Conservation (phyloP, 2,888 invertebrate species). For the Diploptera punctata region DNA sequence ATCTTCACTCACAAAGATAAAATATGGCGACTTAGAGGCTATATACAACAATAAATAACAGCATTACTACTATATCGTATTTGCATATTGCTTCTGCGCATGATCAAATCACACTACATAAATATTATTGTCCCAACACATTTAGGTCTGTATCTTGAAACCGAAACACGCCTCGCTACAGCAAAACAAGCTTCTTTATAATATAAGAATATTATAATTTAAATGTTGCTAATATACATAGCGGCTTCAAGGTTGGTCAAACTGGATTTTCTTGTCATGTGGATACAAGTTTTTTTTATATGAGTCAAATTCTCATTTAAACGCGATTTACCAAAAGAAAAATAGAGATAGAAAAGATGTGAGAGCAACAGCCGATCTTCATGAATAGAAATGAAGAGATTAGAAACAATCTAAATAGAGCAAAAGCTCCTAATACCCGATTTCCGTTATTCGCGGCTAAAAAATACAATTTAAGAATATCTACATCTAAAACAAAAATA, state of each 20-base stretch:
- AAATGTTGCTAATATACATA: neutral
- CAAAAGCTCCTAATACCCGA: too few species aligned
- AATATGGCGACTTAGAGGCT: neutral
- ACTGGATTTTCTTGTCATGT: slow-evolving; percentile 5
- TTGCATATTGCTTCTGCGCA: slow-evolving; percentile 1
- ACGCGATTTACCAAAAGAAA: too few species aligned
- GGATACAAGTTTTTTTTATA: neutral
- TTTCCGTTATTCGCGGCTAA: too few species aligned
- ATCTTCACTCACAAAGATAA: neutral
- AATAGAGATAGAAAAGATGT: too few species aligned
- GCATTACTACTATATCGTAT: neutral
- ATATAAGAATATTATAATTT: neutral
- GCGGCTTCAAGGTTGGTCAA: neutral
- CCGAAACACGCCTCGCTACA: neutral
- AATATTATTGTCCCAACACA: neutral
- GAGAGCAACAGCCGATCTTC: too few species aligned
- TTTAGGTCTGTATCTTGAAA: neutral
- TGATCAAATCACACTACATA: slow-evolving; percentile 1
- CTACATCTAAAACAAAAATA: too few species aligned
- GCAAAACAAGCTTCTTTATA: slow-evolving; percentile 6
- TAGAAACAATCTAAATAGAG: too few species aligned
- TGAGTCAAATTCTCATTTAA: neutral
- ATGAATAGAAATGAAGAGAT: too few species aligned
- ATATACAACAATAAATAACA: neutral
- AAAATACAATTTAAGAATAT: too few species aligned